Evolutionary conservation across 2,888 invertebrate species (phyloP), one percentile per base, ranked within the genome.

Genomic region (Trichogramma dendrolimi): DNA sequence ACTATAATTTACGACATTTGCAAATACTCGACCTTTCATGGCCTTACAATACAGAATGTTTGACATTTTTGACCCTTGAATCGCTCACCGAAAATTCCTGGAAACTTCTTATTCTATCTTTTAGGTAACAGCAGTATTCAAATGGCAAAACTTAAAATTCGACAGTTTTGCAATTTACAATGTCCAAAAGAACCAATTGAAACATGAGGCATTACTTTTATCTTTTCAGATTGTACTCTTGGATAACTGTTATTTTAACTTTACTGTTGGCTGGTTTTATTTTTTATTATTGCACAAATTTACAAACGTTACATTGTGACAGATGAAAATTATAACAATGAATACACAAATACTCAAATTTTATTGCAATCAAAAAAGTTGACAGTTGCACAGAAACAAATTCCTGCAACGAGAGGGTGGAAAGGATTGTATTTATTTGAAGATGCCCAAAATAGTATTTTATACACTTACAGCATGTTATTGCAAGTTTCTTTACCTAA

Each of bases 41-140:
- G 53, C 91, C 92, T 0, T 92, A 92, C 67, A 89, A 87, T n/a
- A 86, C 89, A 0, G 90, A 92, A 73, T 93, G 92, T 72, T 82
- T 92, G 71, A 92, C 92, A 1, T 93, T 93, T 72, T 76, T 93
- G 14, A 92, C 92, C 0, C 92, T 92, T 0, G 92, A 92, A 78
- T 86, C 91, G 0, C 80, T 89, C 14, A 86, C 85, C 2, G 91
- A 92, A 73, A 91, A 91, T 71, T 90, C 92, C 1, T 92, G 92
- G 92, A 89, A 88, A 76, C 89, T 92, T 0, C 81, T 93, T 6
- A 87, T 92, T 71, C 80, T 90, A 68, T 92, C 92, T 1, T 92
- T 92, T 72, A 87, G 84, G 91, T 89, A 81, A 78, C 80, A 73
- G 55, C 7, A 51, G 42, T 54, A 41, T 46, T 55, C 47, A 27